These are phyloP conservation scores for Palaemon carinicauda DNA, from an alignment of 1,140 invertebrate species.

Conservation along the genomic window DNA sequence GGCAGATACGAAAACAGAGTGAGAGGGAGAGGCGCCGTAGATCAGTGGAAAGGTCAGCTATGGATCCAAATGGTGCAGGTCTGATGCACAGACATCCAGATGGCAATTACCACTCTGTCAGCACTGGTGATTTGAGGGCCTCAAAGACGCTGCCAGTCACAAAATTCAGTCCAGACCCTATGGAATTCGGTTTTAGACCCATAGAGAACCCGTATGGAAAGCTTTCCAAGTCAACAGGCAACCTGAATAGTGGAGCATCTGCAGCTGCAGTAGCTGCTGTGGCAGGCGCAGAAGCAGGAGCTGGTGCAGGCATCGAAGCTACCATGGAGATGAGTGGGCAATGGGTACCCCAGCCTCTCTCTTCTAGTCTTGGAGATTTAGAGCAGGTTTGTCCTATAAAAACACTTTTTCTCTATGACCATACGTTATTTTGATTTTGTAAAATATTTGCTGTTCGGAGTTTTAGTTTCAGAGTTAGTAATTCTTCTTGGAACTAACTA, in stretches of 20 bases:
- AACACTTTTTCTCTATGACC: neutral
- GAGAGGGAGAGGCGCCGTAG: slow-evolving; percentile 44
- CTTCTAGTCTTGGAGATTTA: slow-evolving; percentile 52
- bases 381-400: slow-evolving; percentile 43
- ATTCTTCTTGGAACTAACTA: no score
- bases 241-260: slow-evolving; percentile 44
- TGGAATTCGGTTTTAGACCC: slow-evolving; percentile 59
- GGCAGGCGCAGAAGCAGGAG: slow-evolving; percentile 55
- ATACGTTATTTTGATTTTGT: no score
- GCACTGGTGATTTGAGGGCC: slow-evolving; percentile 45
- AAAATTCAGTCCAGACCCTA: slow-evolving; percentile 59
- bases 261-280: slow-evolving; percentile 50
- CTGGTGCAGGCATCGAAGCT: slow-evolving; percentile 18
- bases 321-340: neutral
- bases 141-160: slow-evolving; percentile 54
- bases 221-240: slow-evolving; percentile 54
- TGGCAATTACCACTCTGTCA: neutral
- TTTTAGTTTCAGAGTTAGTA: no score
- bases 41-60: slow-evolving; percentile 1
- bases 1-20: slow-evolving; percentile 57
- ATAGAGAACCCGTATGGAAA: slow-evolving; percentile 53
- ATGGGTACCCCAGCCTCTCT: slow-evolving; percentile 36
- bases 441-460: no score
- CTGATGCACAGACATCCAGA: no score
- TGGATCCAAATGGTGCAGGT: neutral